Evolutionary conservation across 2,888 invertebrate genomes (phyloP).

Genomic region (Hesperia comma): DNA sequence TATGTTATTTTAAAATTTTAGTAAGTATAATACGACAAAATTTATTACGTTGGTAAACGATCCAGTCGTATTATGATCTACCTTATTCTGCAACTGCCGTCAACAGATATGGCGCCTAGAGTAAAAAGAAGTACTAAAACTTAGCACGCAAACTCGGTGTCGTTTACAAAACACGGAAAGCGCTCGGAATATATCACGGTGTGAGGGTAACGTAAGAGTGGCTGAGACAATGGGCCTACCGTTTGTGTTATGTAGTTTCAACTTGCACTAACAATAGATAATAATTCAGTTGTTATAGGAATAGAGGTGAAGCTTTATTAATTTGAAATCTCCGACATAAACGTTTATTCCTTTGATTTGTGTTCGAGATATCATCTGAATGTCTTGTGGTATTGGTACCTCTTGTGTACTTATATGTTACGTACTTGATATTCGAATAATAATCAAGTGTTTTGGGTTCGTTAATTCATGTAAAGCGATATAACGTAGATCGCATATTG

Average conservation of each 20-base stretch:
- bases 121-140: slow-evolving; percentile 27
- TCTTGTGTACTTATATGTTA: neutral
- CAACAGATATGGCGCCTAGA: slow-evolving; percentile 18
- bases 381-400: no score
- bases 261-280: slow-evolving; percentile 16
- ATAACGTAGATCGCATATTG: no score
- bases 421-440: neutral
- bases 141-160: slow-evolving; percentile 28
- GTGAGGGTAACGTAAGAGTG: slow-evolving; percentile 32
- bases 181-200: slow-evolving; percentile 26
- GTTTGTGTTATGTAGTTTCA: slow-evolving; percentile 23
- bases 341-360: slow-evolving; percentile 8
- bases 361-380: neutral
- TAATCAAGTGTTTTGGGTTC: no score
- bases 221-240: slow-evolving; percentile 27
- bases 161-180: slow-evolving; percentile 34
- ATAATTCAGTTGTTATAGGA: slow-evolving; percentile 20
- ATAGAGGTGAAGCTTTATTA: slow-evolving; percentile 13
- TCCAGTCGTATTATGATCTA: neutral
- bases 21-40: neutral
- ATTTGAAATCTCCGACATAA: neutral
- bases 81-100: neutral
- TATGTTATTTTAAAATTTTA: no score
- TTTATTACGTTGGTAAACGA: neutral
- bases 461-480: no score